These are phyloP conservation scores for Caerostris darwini DNA, from an alignment of 1,140 invertebrate species.

Conservation along the genomic window DNA sequence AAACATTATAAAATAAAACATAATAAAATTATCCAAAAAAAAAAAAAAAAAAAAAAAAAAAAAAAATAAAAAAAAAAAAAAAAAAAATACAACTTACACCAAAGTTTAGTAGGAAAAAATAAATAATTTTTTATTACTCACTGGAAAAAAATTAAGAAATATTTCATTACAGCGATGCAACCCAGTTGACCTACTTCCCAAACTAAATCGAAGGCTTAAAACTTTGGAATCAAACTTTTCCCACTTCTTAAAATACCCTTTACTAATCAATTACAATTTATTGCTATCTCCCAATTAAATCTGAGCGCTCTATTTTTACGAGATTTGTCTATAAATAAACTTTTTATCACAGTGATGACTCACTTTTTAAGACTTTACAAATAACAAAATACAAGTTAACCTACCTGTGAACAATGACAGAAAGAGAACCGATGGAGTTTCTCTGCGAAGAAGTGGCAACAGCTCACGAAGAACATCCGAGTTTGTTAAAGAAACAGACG, in stretches of 20 bases:
- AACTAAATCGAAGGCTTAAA: not conserved
- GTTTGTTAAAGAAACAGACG: constrained; percentile 61
- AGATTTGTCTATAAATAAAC: not conserved
- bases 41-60: too few relatives aligned
- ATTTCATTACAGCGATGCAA: not conserved
- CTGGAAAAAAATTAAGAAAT: not conserved
- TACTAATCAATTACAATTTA: not conserved
- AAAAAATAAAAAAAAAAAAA: too few relatives aligned
- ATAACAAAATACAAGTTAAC: constrained; percentile 47
- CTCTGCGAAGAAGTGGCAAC: constrained; percentile 66
- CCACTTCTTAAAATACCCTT: not conserved
- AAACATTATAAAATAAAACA: too few relatives aligned
- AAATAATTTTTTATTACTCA: too few relatives aligned
- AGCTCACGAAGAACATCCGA: constrained; percentile 63
- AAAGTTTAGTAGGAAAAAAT: too few relatives aligned
- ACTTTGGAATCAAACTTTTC: not conserved
- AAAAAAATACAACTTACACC: too few relatives aligned
- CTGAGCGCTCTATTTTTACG: not conserved
- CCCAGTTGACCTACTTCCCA: not conserved
- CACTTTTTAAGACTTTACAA: constrained; percentile 65
- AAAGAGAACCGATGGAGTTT: constrained; percentile 66
- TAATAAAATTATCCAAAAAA: too few relatives aligned
- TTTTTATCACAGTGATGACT: constrained; percentile 41
- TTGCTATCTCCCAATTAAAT: not conserved
- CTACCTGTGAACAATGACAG: constrained; percentile 76